These are phyloP conservation scores for Nymphalis c-album DNA, from an alignment of 2,888 invertebrate species.

Conservation along the genomic window DNA sequence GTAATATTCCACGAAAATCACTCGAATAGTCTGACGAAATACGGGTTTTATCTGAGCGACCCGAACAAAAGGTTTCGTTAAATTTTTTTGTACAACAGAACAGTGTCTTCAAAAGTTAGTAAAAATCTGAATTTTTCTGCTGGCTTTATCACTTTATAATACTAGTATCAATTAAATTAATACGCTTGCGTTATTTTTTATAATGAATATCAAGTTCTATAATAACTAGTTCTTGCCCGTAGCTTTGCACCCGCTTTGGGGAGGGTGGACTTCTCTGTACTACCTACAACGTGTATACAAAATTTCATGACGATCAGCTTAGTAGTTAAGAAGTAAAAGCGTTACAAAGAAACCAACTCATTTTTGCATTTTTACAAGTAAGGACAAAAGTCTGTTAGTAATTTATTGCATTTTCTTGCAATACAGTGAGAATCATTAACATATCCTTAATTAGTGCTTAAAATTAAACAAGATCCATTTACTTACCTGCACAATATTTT, in stretches of 20 bases:
- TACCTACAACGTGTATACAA: no score
- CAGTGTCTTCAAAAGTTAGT: not conserved
- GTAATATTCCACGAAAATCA: not conserved
- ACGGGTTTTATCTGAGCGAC: not conserved
- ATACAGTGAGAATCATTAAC: no score
- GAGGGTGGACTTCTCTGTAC: not conserved
- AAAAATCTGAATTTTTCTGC: not conserved
- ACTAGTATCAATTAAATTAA: constrained; percentile 11
- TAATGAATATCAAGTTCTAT: not conserved
- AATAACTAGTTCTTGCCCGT: not conserved
- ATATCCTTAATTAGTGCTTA: no score
- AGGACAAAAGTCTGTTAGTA: no score
- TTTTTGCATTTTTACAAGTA: no score
- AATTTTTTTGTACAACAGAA: not conserved
- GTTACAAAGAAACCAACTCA: no score
- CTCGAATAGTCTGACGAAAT: not conserved
- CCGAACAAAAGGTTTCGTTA: not conserved
- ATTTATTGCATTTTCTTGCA: no score
- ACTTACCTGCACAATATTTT: no score
- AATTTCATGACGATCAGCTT: no score
- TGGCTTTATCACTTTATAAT: not conserved
- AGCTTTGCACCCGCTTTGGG: not conserved
- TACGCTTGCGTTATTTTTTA: not conserved
- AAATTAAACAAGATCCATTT: no score
- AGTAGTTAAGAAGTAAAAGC: no score